Percentiles rank a stretch among this genome's conserved stretches.
phyloP scores from a whole-genome alignment of 2,888 invertebrate genomes.

The Drosophila quinaria region DNA sequence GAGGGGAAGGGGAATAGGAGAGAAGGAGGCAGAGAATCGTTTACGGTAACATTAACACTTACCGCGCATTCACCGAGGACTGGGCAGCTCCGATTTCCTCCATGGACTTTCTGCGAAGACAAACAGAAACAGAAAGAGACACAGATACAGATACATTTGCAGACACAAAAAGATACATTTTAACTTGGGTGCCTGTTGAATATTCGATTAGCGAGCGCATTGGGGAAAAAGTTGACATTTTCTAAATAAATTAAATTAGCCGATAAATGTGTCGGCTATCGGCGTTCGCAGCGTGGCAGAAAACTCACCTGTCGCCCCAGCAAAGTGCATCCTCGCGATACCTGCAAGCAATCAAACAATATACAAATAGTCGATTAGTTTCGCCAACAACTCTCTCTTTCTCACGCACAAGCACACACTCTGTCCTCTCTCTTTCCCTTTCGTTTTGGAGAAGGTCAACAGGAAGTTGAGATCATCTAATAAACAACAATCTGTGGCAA shows the following conservation, averaged over 20 bases:
- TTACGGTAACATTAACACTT: constrained; percentile 87
- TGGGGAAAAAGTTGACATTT: constrained; percentile 79
- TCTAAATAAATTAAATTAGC: constrained; percentile 84
- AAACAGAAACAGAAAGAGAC: constrained; percentile 23
- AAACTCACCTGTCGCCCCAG: constrained; percentile 94
- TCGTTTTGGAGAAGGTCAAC: constrained; percentile 34
- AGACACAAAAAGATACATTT: constrained; percentile 50
- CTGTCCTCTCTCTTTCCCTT: neutral
- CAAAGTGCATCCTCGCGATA: constrained; percentile 95
- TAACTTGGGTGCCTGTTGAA: constrained; percentile 63
- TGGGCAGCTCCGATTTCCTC: constrained; percentile 93
- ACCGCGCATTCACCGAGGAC: constrained; percentile 94
- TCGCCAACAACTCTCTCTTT: constrained; percentile 6
- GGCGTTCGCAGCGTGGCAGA: constrained; percentile 63
- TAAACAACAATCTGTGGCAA: constrained; percentile 66
- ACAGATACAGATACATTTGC: constrained; percentile 15
- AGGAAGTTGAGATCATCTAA: constrained; percentile 67
- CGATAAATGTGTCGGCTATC: constrained; percentile 83
- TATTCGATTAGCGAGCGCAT: constrained; percentile 71
- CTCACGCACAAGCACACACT: neutral
- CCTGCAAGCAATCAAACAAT: constrained; percentile 87
- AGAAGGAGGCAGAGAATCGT: constrained; percentile 60
- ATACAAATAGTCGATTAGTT: constrained; percentile 21
- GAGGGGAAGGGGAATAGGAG: constrained; percentile 1
- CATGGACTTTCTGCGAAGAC: constrained; percentile 94